These are phyloP conservation scores for Trogon melanurus DNA, from an alignment of 2,113 vertebrate genomes.

Conservation along the genomic window DNA sequence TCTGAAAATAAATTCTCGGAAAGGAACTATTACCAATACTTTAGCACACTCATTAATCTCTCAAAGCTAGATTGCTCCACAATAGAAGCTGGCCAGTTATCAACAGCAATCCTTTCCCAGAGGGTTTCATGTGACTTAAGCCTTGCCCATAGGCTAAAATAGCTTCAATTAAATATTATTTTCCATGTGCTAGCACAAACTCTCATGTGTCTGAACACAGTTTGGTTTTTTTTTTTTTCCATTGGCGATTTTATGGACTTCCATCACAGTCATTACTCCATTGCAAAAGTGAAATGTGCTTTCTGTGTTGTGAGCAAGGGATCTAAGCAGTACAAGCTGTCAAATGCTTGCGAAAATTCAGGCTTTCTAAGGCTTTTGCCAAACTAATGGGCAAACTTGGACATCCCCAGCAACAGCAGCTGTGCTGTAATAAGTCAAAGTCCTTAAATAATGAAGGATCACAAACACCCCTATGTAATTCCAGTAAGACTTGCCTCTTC, in stretches of 20 bases:
- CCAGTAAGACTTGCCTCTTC: background rate
- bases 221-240: background rate
- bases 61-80: background rate
- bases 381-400: background rate
- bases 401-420: background rate
- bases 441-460: background rate
- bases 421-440: background rate
- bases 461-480: background rate
- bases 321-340: background rate
- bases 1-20: slow-evolving; percentile 10
- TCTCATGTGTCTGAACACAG: background rate
- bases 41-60: background rate
- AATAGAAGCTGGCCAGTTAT: background rate
- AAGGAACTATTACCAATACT: background rate
- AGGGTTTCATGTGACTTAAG: background rate
- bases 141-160: background rate
- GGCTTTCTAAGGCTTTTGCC: background rate
- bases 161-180: background rate
- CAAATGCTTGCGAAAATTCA: background rate
- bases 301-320: background rate
- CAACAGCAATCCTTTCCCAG: background rate
- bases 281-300: background rate
- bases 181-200: background rate
- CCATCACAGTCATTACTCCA: background rate
- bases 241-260: background rate